Evolutionary conservation across 2,888 invertebrate species (phyloP), one percentile per base, ranked within the genome.

Genomic region (Phyto melanocephala): DNA sequence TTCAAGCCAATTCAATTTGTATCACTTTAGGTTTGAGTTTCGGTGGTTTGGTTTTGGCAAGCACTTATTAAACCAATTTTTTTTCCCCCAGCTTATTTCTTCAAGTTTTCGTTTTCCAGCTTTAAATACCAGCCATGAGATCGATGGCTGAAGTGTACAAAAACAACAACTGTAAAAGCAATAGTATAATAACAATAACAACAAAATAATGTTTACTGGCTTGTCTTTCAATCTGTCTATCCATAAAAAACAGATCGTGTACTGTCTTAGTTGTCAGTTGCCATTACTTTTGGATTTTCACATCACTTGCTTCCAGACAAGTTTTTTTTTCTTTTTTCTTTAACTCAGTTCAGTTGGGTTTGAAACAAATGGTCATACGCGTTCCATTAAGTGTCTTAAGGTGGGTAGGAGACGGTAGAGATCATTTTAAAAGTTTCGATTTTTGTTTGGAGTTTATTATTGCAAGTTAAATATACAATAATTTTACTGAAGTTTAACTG

Each of bases 221-320:
- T 82, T 82, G 82, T 82, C 82, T 82, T 82, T 82, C 82, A 82
- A 82, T 79, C 82, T 82, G 82, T 82, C 82, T 82, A 82, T 82
- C 82, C 82, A 79, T 79, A 60, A 67, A 79, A 75, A 76, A 67
- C 82, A 79, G 82, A 82, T 82, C 79, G 79, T 82, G 82, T 79
- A 82, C 79, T 79, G 82, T 82, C 82, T 82, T 56, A 56, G 71
- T 79, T 82, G 82, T 82, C 82, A 82, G 82, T 82, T 82, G 82
- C 82, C 82, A 82, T 82, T 82, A 82, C 79, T 75, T 82, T 79
- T 75, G 82, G 67, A 79, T 82, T 82, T 79, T 79, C 82, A 82
- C 82, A 82, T 78, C 82, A 79, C 82, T 79, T 79, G 79, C 75
- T 60, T 40, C 79, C 68, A 79, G 82, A 75, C 79, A 76, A 81